Evolutionary conservation across 2,113 vertebrate genomes (phyloP), one percentile per base, ranked within the genome.

Genomic region (Cyphomyrus discorhynchus): DNA sequence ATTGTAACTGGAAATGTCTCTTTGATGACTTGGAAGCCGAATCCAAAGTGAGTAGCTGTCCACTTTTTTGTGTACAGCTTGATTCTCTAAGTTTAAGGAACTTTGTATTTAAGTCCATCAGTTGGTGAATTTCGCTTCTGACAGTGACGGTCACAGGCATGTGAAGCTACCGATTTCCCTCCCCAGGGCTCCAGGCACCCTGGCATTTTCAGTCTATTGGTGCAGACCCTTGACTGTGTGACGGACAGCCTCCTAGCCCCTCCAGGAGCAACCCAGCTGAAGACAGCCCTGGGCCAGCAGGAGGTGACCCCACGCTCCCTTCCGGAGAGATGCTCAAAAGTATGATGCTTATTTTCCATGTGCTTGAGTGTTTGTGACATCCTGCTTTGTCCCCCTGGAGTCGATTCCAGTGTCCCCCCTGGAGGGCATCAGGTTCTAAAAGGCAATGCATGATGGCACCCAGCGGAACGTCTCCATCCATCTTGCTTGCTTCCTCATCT

Each of bases 181-280:
- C 50, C 17, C 66, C 89, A 98, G 97, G 88, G 90, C 53, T 89
- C 92, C 74, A 5, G 89, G 88, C 95, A 94, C 93, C 91, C 91
- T 77, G 92, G 94, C 90, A 89, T 94, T 49, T 93, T 94, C 91
- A 96, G 97, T 86, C 95, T 98, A 84, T 90, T 97, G 92, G 92
- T 92, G 77, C 90, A 94, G 85, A 93, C 98, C 53, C 94, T 98
- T 94, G 97, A 98, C 90, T 98, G 98, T 97, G 94, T 97, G 42
- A 95, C 97, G 47, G 96, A 97, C 77, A 91, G 95, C 70, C 94
- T 95, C 80, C 94, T 95, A 17, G 27, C 95, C 88, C 90, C 82
- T 24, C 92, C 95, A 58, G 94, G 92, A 89, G 91, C 86, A 91
- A 90, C 88, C 47, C 91, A 93, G 27, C 58, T 90, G 90, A 89